Percentiles rank a stretch among this genome's conserved stretches.
Conservation (phyloP, 1,140 invertebrate species). For the Cotesia chilonis region DNA sequence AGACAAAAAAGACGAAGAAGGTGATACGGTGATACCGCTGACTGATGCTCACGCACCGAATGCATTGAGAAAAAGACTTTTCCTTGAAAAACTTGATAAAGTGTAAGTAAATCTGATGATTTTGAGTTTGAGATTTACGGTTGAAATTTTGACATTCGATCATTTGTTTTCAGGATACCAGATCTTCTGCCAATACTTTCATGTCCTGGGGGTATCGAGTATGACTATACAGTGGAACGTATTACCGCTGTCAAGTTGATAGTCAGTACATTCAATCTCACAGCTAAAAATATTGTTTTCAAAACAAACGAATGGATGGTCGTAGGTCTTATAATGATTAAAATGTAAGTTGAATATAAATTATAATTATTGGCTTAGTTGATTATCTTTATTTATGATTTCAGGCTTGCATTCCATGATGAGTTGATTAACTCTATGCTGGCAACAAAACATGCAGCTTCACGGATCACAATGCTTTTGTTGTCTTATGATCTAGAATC, state of each 20-base stretch:
- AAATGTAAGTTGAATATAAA: conserved; percentile 57
- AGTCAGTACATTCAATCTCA: conserved; percentile 60
- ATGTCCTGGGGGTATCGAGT: conserved; percentile 38
- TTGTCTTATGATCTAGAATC: conserved; percentile 62
- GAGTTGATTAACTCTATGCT: conserved; percentile 51
- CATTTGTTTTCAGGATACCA: conserved; percentile 48
- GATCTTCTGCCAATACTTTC: conserved; percentile 57
- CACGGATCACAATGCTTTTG: conserved; percentile 61
- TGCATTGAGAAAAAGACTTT: conserved; percentile 59
- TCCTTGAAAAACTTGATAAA: conserved; percentile 62
- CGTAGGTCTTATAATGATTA: conserved; percentile 61
- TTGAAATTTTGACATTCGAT: conserved; percentile 41
- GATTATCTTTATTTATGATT: conserved; percentile 39
- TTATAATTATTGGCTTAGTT: conserved; percentile 22
- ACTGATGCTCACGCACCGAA: conserved; percentile 59
- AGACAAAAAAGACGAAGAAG: conserved; percentile 33
- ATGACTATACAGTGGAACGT: conserved; percentile 45
- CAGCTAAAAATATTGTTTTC: conserved; percentile 63
- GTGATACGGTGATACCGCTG: conserved; percentile 54
- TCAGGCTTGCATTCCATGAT: conserved; percentile 60
- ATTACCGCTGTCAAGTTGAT: conserved; percentile 52
- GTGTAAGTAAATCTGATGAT: conserved; percentile 36
- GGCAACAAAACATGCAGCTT: conserved; percentile 50
- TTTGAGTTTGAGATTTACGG: no score
- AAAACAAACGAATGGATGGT: conserved; percentile 64